Base-by-base conservation (phyloP, 2,888 invertebrate genomes). In the Clepsis dumicolana region DNA sequence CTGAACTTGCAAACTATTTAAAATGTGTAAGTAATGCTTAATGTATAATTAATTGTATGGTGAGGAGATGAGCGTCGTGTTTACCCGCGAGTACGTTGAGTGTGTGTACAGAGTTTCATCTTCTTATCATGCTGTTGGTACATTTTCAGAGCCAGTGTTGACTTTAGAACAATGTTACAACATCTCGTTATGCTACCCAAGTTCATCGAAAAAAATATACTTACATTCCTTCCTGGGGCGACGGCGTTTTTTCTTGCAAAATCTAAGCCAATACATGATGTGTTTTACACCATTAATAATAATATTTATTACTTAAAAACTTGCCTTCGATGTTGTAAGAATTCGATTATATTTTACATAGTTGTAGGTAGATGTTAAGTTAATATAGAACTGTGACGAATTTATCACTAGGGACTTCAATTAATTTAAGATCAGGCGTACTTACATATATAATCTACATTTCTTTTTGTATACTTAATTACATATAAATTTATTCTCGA, bases 391-490 rank as follows among this genome's bases (percentile, higher is more conserved):
- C 71, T 75, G 69, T 75, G 74, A 88, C 87, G 88, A 88, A 88
- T 88, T 88, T 88, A 88, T 83, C 83, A 85, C 85, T 86, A 83
- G 82, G 75, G 62, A 67, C 56, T 67, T 56, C 35, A 56, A 50
- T 12, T 62, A 61, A 63, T 64, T n/a, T 57, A 63, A 63, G 38
- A 41, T 21, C 21, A 18, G 21, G 21, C 1, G 18, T 48, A 48
- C 1, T 8, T 48, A 48, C 48, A 16, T 41, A 1, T 16, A 41
- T 14, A n/a, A 44, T 8, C 16, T 18, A 44, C 44, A 18, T 44
- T 44, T 7, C 8, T 18, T 44, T 44, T 44, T 44, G 1, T 38
- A 38, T 29, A 29, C n/a, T 4, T 29, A 29, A 7, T 29, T 29
- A 29, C 3, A 29, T 29, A 38, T 8, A 18, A 44, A 7, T 48